Evolutionary conservation across 2,888 invertebrate genomes (phyloP), one percentile per base, ranked within the genome.

Genomic region (Alloscopus bannaensis): DNA sequence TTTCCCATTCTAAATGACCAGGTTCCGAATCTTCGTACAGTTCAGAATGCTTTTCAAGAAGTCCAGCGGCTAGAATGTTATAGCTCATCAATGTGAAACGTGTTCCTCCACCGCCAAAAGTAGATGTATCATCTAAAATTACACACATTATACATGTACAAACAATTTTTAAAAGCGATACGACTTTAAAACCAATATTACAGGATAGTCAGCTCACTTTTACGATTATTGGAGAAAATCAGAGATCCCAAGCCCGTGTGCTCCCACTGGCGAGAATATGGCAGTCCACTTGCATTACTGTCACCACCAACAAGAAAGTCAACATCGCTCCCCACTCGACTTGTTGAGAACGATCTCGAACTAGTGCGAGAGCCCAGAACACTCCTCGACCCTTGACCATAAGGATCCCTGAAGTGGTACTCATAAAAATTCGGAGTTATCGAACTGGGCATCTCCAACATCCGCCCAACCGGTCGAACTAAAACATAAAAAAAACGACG

Each of bases 21-120:
- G 89, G 88, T 36, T 91, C 87, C 86, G 94, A 93, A 0, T 89
- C 86, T 22, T 26, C 89, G 87, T 98, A 98, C 16, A 98, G 89
- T 87, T 94, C 90, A 0, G 90, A 89, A 87, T 97, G 95, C 82
- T 91, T 89, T 83, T 93, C 91, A 69, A 97, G 87, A 50, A 97
- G 90, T 86, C 93, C 91, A 88, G 97, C 97, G 0, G 97, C 94
- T 75, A 98, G 89, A 29, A 98, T 93, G 88, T 98, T 98, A 88
- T 96, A 98, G 0, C 94, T 94, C 88, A 96, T 90, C 29, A 97
- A 88, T 80, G 91, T 92, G 86, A 96, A 93, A 72, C 81, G 77
- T 31, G 68, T 52, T 13, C 83, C 84, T 60, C 80, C 79, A 20
- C 81, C 81, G 2, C 82, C 81, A 11, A 82, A 45, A 3, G 62